Evolutionary conservation across 2,888 invertebrate species (phyloP).

Genomic region (Drosophila tripunctata): DNA sequence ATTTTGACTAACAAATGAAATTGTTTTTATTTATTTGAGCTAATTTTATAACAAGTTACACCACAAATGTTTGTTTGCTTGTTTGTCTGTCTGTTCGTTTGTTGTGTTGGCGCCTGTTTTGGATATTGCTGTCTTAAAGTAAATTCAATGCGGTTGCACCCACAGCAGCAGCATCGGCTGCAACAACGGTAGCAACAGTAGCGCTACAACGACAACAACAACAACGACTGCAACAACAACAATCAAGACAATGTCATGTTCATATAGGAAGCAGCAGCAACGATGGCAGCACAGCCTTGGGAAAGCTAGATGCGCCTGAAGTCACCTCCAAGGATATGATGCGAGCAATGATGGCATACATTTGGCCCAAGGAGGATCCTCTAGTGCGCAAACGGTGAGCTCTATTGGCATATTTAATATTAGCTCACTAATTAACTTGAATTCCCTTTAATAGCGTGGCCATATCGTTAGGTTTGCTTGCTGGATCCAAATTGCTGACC

Average conservation of each 20-base stretch:
- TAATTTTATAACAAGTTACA: constrained; percentile 27
- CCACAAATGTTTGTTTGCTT: constrained; percentile 40
- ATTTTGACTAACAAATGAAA: constrained; percentile 49
- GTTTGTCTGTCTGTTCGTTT: constrained; percentile 77
- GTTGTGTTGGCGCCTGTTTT: constrained; percentile 83
- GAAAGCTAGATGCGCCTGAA: constrained; percentile 87
- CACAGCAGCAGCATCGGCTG: constrained; percentile 38
- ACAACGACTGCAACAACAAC: constrained; percentile 61
- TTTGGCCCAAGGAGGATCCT: constrained; percentile 94
- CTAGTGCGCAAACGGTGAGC: constrained; percentile 80
- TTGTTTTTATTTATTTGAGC: constrained; percentile 29
- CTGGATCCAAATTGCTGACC: constrained; percentile 94
- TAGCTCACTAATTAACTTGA: constrained; percentile 85
- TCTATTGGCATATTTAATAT: neutral
- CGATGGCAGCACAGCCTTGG: constrained; percentile 85
- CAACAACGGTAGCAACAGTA: constrained; percentile 21
- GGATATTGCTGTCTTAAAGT: constrained; percentile 83
- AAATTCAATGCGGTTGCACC: constrained; percentile 83
- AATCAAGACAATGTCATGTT: constrained; percentile 91
- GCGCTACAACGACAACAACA: constrained; percentile 50
- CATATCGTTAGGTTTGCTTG: constrained; percentile 91
- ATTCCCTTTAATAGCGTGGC: constrained; percentile 92
- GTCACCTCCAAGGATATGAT: constrained; percentile 92
- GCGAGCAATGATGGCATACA: constrained; percentile 93
- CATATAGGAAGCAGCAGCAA: constrained; percentile 92